These are phyloP conservation scores for Timema podura DNA, from an alignment of 2,888 invertebrate genomes.

Conservation along the genomic window DNA sequence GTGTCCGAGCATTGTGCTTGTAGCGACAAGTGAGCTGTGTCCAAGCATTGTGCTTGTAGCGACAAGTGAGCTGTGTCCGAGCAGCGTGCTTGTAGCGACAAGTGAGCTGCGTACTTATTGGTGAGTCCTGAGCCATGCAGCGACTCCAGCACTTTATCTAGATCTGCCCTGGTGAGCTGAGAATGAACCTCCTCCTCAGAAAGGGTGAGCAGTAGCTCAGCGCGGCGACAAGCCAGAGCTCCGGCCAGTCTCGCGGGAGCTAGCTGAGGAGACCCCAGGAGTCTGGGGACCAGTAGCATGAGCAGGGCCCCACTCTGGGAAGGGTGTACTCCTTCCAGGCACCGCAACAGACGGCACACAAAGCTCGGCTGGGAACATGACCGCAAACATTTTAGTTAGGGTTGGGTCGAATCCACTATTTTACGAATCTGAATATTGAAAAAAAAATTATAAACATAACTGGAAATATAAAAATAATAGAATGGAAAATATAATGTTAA, in stretches of 20 bases:
- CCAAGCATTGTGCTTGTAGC: no score
- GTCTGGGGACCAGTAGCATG: conserved; percentile 55
- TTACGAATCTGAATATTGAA: no score
- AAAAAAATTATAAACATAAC: no score
- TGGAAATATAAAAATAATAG: background rate
- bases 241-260: conserved; percentile 64
- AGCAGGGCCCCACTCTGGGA: conserved; percentile 70
- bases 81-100: no score
- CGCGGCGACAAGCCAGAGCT: conserved; percentile 66
- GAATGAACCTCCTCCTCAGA: conserved; percentile 55
- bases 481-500: background rate
- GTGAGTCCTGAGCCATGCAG: conserved; percentile 27
- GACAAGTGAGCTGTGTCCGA: no score
- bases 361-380: conserved; percentile 57
- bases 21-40: no score
- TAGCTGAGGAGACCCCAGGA: conserved; percentile 64
- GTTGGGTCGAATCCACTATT: no score
- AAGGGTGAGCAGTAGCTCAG: conserved; percentile 63
- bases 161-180: conserved; percentile 66
- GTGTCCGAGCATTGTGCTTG: no score
- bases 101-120: conserved; percentile 27
- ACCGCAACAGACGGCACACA: conserved; percentile 62
- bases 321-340: conserved; percentile 63
- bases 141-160: conserved; percentile 41
- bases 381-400: background rate